Conservation (phyloP, 2,113 vertebrate species). For the Burhinus bistriatus region DNA sequence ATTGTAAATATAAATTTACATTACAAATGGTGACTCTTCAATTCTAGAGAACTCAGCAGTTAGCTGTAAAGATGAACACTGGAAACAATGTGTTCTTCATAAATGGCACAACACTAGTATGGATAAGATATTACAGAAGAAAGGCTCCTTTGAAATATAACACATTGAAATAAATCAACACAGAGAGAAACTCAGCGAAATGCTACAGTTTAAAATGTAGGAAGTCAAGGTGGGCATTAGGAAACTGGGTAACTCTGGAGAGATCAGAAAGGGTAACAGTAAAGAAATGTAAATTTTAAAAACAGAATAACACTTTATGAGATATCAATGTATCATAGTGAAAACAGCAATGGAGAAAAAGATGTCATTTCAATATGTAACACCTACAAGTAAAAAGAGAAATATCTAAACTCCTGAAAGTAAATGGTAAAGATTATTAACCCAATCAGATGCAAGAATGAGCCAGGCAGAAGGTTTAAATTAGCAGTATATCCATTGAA, state of each 20-base stretch:
- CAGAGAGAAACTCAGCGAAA: not conserved
- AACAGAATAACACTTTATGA: not conserved
- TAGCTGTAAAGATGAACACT: not conserved
- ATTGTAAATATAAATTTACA: not conserved
- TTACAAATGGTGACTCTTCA: not conserved
- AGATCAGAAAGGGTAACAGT: not conserved
- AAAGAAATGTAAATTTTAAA: not conserved
- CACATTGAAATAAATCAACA: not conserved
- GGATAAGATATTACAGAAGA: not conserved
- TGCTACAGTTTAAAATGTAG: not conserved
- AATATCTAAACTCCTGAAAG: not conserved
- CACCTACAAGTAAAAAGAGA: not conserved
- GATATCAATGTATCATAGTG: not conserved
- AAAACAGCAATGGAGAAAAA: not conserved
- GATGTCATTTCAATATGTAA: not conserved
- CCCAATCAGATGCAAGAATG: slow-evolving; percentile 12
- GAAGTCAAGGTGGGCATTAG: not conserved
- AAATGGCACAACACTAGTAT: not conserved
- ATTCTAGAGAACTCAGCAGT: not conserved
- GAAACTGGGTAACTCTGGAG: not conserved
- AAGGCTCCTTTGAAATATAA: not conserved
- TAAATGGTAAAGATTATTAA: slow-evolving; percentile 32
- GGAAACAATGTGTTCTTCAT: not conserved
- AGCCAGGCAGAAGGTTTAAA: slow-evolving; percentile 10
- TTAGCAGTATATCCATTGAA: not conserved